phyloP scores from a whole-genome alignment of 2,113 vertebrate species.

The Tringa solitaria region DNA sequence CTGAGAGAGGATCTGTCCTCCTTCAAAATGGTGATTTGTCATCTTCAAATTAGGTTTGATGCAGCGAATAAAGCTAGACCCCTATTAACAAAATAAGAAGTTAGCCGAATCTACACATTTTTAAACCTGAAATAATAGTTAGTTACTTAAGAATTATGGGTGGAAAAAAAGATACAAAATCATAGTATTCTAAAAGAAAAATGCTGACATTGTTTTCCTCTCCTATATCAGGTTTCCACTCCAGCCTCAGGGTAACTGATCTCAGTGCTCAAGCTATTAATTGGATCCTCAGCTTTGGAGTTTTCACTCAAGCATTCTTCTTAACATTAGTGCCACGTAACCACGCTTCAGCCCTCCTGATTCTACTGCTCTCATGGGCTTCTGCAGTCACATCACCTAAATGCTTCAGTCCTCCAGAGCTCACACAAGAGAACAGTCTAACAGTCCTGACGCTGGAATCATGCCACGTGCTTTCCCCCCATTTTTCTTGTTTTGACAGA shows the following conservation, averaged over 20 bases:
- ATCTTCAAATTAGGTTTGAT: conserved; percentile 99
- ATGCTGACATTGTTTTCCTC: not conserved
- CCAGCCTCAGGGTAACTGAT: not conserved
- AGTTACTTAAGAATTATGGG: not conserved
- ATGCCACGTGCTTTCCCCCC: not conserved
- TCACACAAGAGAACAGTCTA: not conserved
- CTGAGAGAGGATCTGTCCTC: conserved; percentile 95
- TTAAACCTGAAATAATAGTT: not conserved
- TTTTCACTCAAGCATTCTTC: not conserved
- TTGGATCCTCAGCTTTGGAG: not conserved
- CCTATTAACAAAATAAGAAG: conserved; percentile 73
- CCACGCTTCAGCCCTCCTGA: not conserved
- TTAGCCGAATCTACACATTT: not conserved
- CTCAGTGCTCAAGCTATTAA: not conserved
- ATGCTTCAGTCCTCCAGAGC: not conserved
- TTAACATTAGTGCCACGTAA: not conserved
- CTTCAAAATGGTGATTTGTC: conserved; percentile 95
- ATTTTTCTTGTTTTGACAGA: not conserved
- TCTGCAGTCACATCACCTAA: not conserved
- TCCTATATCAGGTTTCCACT: not conserved
- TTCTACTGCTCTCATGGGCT: not conserved
- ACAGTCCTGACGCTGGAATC: not conserved
- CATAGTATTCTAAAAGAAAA: not conserved
- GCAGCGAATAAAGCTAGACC: conserved; percentile 96
- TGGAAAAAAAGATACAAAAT: not conserved